phyloP scores from a whole-genome alignment of 2,888 invertebrate species.

The Erebia ligea region DNA sequence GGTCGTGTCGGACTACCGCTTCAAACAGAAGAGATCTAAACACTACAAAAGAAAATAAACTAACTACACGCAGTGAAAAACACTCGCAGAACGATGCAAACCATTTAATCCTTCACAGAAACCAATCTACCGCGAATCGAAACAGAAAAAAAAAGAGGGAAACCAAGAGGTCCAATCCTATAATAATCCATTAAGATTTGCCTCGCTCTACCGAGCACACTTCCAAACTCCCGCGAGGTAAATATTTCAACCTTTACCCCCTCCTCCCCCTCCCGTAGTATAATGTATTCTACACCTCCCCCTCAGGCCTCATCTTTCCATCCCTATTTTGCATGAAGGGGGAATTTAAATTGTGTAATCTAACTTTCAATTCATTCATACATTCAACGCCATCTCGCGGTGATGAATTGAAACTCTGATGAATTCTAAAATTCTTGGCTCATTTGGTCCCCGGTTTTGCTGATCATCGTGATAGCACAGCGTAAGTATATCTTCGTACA shows the following conservation, averaged over 20 bases:
- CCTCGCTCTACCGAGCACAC: constrained; percentile 73
- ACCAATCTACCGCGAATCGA: constrained; percentile 53
- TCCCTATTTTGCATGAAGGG: constrained; percentile 83
- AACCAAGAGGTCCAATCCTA: constrained; percentile 75
- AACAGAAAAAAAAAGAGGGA: constrained; percentile 68
- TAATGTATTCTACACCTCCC: constrained; percentile 75
- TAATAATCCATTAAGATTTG: constrained; percentile 82
- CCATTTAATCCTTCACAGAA: constrained; percentile 62
- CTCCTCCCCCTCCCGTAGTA: constrained; percentile 57
- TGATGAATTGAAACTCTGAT: constrained; percentile 81
- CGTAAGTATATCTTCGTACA: no score
- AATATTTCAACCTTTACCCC: constrained; percentile 71
- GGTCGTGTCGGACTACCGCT: no score
- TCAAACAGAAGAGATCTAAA: no score
- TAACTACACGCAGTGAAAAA: constrained; percentile 61
- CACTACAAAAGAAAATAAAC: constrained; percentile 49
- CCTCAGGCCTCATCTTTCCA: constrained; percentile 80
- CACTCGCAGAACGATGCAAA: constrained; percentile 47
- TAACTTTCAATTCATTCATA: constrained; percentile 84
- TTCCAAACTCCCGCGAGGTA: constrained; percentile 79
- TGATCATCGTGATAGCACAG: not conserved
- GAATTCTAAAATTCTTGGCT: constrained; percentile 67
- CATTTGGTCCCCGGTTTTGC: constrained; percentile 38
- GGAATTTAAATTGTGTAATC: constrained; percentile 84
- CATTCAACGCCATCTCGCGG: constrained; percentile 81